Evolutionary conservation across 2,797 vertebrate species (phyloP).

Genomic region (Caiman crocodilus): DNA sequence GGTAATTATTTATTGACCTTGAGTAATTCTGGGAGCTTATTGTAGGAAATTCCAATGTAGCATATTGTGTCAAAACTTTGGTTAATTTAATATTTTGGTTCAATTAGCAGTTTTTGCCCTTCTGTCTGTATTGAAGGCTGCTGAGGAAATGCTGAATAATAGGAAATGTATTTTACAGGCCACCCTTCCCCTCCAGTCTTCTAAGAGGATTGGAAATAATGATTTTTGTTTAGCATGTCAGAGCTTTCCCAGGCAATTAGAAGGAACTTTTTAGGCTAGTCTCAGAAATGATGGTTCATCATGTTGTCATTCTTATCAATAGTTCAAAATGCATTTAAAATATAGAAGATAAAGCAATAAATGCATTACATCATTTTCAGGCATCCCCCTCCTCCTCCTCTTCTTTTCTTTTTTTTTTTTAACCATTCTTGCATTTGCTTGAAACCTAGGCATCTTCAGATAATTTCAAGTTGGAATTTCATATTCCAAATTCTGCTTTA

Average conservation of each 20-base stretch:
- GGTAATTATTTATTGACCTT: slow-evolving; percentile 69
- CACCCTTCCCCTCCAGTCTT: not conserved
- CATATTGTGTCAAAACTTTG: slow-evolving; percentile 37
- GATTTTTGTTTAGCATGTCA: not conserved
- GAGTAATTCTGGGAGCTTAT: slow-evolving; percentile 56
- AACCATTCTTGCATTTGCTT: not conserved
- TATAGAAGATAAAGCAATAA: not conserved
- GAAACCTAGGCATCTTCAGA: not conserved
- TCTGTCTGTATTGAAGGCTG: not conserved
- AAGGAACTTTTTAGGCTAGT: not conserved
- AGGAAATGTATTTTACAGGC: not conserved
- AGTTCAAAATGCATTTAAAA: not conserved
- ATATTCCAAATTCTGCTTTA: not conserved
- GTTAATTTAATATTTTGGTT: slow-evolving; percentile 48
- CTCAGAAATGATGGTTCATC: not conserved
- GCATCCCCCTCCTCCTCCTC: not conserved
- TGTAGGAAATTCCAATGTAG: slow-evolving; percentile 26
- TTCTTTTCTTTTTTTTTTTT: not conserved
- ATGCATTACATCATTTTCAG: not conserved
- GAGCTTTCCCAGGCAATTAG: not conserved
- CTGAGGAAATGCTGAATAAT: not conserved
- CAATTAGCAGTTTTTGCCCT: slow-evolving; percentile 22
- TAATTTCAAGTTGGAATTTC: not conserved
- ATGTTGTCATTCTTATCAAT: not conserved
- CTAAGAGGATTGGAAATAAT: not conserved